Conservation (phyloP, 2,888 invertebrate genomes). For the Acrobasis suavella region DNA sequence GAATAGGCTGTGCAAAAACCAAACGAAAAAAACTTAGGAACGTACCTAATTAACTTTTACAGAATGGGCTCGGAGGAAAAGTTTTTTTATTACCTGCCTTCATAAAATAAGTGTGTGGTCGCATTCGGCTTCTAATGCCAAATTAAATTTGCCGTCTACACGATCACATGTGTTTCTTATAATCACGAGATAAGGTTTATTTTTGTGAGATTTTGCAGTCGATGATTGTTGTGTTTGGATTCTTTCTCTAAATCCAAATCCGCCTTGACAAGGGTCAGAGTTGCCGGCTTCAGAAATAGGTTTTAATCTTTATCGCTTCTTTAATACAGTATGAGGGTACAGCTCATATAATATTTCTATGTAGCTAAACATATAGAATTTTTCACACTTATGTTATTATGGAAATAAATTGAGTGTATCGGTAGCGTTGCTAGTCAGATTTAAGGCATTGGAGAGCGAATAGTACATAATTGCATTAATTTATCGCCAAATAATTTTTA, state of each 20-base stretch:
- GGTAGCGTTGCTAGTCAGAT: too few relatives aligned
- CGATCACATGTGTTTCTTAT: neutral
- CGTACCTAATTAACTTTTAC: slow-evolving; percentile 13
- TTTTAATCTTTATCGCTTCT: slow-evolving; percentile 33
- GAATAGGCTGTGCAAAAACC: neutral
- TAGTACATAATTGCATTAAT: too few relatives aligned
- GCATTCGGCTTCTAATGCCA: slow-evolving; percentile 16
- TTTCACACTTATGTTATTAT: neutral
- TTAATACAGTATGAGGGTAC: slow-evolving; percentile 26
- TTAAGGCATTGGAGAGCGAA: too few relatives aligned
- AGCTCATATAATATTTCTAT: slow-evolving; percentile 1
- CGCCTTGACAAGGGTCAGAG: slow-evolving; percentile 34
- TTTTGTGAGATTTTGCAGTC: neutral
- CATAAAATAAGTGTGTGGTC: slow-evolving; percentile 27
- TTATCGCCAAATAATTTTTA: too few relatives aligned
- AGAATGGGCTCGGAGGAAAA: slow-evolving; percentile 3
- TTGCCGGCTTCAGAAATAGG: slow-evolving; percentile 30
- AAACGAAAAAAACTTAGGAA: neutral
- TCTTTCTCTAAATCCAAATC: slow-evolving; percentile 27
- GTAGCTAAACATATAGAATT: neutral
- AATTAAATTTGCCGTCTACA: neutral
- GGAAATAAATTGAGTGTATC: too few relatives aligned
- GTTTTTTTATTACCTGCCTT: slow-evolving; percentile 17
- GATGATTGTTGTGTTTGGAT: neutral
- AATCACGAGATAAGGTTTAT: neutral